Evolutionary conservation across 2,888 invertebrate species (phyloP), one percentile per base, ranked within the genome.

Genomic region (Acanthosepion lycidas): DNA sequence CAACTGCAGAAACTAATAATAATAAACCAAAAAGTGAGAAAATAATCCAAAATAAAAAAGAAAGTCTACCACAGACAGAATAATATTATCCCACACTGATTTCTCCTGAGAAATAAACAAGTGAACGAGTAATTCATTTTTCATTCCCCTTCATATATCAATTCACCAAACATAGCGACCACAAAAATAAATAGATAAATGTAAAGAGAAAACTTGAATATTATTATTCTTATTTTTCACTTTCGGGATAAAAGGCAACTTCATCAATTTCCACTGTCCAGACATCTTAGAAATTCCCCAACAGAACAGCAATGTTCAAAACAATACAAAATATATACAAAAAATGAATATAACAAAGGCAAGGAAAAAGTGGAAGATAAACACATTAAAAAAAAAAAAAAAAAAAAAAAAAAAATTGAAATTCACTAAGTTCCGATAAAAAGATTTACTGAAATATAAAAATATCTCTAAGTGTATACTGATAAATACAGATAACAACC

Each of bases 231-330:
- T n/a, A 78, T 78, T 78, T 15, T 78, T 78, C n/a, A 78, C 78
- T 78, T 78, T 78, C 78, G 33, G 12, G n/a, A 78, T n/a, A n/a
- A 33, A 78, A 78, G 78, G 78, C 12, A 78, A 78, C 78, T 78
- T 78, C 78, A 78, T 78, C 78, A 78, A 78, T 78, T 78, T 78
- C 78, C 78, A 33, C 78, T 78, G 78, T 33, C 78, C 78, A 78
- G 78, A n/a, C 78, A 15, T 78, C 78, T 78, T 78, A 78, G n/a
- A 78, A 78, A 78, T 78, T 33, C 78, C 78, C n/a, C 12, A 78
- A 78, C 78, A 78, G n/a, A 78, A n/a, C 78, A 78, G n/a, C n/a
- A 28, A 78, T 28, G 12, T 28, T n/a, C 9, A 78, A 78, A 78
- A 78, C n/a, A n/a, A n/a, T 78, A n/a, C 12, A 33, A 78, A 78